A percentile compares a stretch with the other conserved stretches of the same genome.
These are phyloP conservation scores for Hirudinaria manillensis DNA, from an alignment of 2,888 invertebrate species.

Conservation along the genomic window DNA sequence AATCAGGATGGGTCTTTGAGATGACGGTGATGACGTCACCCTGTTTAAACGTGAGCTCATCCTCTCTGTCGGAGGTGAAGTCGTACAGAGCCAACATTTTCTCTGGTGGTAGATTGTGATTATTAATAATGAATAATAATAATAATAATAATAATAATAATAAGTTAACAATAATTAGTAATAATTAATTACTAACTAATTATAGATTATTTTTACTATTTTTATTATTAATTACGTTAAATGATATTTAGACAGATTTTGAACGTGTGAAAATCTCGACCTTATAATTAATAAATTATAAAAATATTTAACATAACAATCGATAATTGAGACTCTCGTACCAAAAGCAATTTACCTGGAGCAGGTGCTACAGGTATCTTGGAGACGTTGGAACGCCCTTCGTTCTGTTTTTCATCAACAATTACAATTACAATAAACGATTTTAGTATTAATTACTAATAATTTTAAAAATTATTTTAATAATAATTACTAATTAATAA, in stretches of 20 bases:
- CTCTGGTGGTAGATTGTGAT: conserved; percentile 50
- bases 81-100: conserved; percentile 62
- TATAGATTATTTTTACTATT: too few relatives aligned
- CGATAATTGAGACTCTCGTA: background rate
- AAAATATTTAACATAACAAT: background rate
- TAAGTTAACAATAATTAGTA: too few relatives aligned
- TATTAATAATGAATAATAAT: too few relatives aligned
- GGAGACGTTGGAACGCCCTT: conserved; percentile 7
- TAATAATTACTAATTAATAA: too few relatives aligned
- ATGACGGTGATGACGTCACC: conserved; percentile 57
- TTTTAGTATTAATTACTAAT: too few relatives aligned
- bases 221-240: background rate
- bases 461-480: too few relatives aligned
- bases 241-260: background rate
- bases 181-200: too few relatives aligned
- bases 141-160: too few relatives aligned
- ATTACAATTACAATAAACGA: too few relatives aligned
- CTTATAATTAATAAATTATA: background rate
- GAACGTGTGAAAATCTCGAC: background rate
- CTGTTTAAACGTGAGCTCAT: conserved; percentile 53
- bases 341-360: conserved; percentile 8
- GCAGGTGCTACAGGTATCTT: conserved; percentile 23
- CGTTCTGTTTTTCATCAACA: conserved; percentile 15
- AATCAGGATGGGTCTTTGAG: conserved; percentile 85
- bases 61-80: conserved; percentile 50